Evolutionary conservation across 2,888 invertebrate species (phyloP), one percentile per base, ranked within the genome.

Genomic region (Apomyelois bistriatella): DNA sequence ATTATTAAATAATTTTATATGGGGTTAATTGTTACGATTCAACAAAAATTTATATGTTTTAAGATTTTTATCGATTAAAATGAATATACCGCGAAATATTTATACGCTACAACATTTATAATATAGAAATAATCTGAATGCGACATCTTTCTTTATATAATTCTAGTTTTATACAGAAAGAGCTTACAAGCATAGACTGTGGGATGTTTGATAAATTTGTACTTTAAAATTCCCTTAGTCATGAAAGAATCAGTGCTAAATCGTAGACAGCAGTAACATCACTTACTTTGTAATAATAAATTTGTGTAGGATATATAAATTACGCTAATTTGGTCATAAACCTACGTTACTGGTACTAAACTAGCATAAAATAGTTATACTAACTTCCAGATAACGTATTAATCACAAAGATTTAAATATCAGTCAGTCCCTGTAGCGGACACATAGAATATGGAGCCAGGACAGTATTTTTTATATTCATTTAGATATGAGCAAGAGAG

Each of bases 191-290:
- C 80, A 68, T 54, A 72, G 76, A 69, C 72, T 64, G 59, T 66
- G 84, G 82, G 74, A 68, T 70, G 62, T 72, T 66, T 85, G 85
- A 84, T 86, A 85, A 87, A 87, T 89, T 89, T 89, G 89, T 89
- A 89, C 89, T 89, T 88, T 68, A 77, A 65, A 62, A 72, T 70
- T 75, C 81, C 85, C 80, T 68, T 68, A 72, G 68, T 66, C 73
- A 70, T 70, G 66, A 65, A 68, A 59, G 59, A 57, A 56, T 60
- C 66, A 62, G 70, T 72, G 72, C 69, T 65, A 73, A 64, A 65
- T 62, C 64, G 66, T 76, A 75, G 78, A 64, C 72, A 72, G 70
- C 62, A 60, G 60, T 70, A 71, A 68, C 64, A 68, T 72, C 76
- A 75, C 70, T 66, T 63, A 62, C 54, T 67, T 68, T 63, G 57